Conservation (phyloP, 1,140 invertebrate species). For the Melanaphis sacchari region DNA sequence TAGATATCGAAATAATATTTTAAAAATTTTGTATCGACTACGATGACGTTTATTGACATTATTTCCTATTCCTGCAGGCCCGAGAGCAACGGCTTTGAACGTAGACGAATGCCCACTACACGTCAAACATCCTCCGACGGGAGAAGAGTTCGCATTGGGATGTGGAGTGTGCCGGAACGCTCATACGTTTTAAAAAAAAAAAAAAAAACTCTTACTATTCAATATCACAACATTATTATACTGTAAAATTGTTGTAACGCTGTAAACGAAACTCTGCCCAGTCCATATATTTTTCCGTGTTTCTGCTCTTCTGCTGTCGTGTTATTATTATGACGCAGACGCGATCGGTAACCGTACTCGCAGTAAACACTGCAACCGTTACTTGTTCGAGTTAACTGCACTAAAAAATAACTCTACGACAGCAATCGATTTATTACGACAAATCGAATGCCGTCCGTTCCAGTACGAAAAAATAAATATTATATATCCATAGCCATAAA, state of each 20-base stretch:
- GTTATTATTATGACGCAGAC: background rate
- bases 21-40: background rate
- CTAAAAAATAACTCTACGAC: too few species aligned
- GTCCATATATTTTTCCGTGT: background rate
- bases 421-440: background rate
- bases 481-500: background rate
- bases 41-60: background rate
- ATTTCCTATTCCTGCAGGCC: conserved; percentile 69
- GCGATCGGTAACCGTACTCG: background rate
- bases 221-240: background rate
- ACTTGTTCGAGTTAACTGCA: background rate
- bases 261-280: background rate
- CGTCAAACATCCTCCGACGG: conserved; percentile 94
- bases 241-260: background rate
- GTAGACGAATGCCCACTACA: conserved; percentile 95
- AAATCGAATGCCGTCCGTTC: background rate
- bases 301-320: background rate
- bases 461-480: too few species aligned
- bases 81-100: conserved; percentile 88
- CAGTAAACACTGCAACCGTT: background rate
- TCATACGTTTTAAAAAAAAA: conserved; percentile 82
- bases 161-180: conserved; percentile 98
- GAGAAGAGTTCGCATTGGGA: conserved; percentile 97
- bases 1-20: background rate
- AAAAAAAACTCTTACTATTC: conserved; percentile 61